Conservation (phyloP, 2,113 vertebrate genomes). For the Chlamydotis undulata region DNA sequence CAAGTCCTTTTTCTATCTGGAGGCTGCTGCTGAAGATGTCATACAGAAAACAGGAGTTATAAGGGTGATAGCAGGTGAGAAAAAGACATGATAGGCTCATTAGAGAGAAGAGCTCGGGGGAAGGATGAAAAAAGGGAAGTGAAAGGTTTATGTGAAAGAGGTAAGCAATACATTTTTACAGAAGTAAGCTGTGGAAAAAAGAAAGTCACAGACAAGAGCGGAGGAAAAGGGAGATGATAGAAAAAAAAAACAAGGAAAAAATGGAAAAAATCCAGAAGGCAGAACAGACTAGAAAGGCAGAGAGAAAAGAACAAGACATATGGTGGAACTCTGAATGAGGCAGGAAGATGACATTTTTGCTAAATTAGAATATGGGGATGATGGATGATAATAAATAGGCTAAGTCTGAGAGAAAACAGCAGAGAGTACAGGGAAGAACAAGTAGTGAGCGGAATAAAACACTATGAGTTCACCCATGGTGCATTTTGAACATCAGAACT, state of each 20-base stretch:
- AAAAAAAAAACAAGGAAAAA: background rate
- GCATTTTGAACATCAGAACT: background rate
- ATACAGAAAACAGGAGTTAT: background rate
- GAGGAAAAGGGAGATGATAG: background rate
- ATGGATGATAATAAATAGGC: slow-evolving; percentile 37
- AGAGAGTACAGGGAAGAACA: background rate
- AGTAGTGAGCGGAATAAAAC: background rate
- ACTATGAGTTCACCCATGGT: background rate
- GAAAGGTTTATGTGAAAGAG: background rate
- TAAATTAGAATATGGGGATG: slow-evolving; percentile 34
- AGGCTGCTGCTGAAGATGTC: background rate
- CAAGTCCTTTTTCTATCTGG: background rate
- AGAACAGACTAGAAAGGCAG: slow-evolving; percentile 26
- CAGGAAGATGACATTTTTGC: slow-evolving; percentile 52
- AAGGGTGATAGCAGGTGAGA: background rate
- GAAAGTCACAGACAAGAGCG: background rate
- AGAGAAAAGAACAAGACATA: slow-evolving; percentile 46
- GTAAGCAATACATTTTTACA: background rate
- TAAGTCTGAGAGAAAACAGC: background rate
- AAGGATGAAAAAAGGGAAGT: background rate
- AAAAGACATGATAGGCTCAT: background rate
- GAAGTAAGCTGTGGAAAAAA: background rate
- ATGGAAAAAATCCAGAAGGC: background rate
- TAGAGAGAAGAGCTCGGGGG: background rate
- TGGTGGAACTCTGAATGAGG: slow-evolving; percentile 20